phyloP scores from a whole-genome alignment of 2,113 vertebrate species.

The Hemichromis elongatus region DNA sequence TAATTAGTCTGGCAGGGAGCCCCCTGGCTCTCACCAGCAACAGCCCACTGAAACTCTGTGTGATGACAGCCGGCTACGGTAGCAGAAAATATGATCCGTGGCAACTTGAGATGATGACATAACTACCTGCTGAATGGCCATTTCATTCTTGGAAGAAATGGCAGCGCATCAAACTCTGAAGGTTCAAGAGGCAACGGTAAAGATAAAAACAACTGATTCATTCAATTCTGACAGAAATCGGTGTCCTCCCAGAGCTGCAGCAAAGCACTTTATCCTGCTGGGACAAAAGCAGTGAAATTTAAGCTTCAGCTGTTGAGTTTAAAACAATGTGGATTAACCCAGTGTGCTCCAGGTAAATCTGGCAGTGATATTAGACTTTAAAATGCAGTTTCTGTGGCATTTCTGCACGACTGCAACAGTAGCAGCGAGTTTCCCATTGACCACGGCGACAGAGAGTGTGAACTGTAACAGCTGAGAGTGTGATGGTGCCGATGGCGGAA shows the following conservation, averaged over 20 bases:
- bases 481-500: not conserved
- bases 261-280: not conserved
- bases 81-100: constrained; percentile 25
- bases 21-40: constrained; percentile 17
- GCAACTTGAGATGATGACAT: constrained; percentile 26
- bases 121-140: constrained; percentile 27
- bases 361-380: not conserved
- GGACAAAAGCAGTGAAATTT: not conserved
- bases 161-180: not conserved
- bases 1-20: constrained; percentile 47
- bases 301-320: not conserved
- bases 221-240: not conserved
- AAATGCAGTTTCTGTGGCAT: not conserved
- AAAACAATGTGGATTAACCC: not conserved
- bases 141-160: not conserved
- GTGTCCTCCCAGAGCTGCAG: not conserved
- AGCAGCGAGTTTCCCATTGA: not conserved
- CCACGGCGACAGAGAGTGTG: not conserved
- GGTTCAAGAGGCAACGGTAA: not conserved
- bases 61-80: constrained; percentile 39
- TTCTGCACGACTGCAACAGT: not conserved
- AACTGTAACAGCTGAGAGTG: not conserved
- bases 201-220: constrained; percentile 14
- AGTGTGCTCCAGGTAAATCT: not conserved
- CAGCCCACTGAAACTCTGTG: not conserved